Percentiles rank a stretch among this genome's conserved stretches.
These are phyloP conservation scores for Gephyroberyx darwinii DNA, from an alignment of 2,797 vertebrate species.

Conservation along the genomic window DNA sequence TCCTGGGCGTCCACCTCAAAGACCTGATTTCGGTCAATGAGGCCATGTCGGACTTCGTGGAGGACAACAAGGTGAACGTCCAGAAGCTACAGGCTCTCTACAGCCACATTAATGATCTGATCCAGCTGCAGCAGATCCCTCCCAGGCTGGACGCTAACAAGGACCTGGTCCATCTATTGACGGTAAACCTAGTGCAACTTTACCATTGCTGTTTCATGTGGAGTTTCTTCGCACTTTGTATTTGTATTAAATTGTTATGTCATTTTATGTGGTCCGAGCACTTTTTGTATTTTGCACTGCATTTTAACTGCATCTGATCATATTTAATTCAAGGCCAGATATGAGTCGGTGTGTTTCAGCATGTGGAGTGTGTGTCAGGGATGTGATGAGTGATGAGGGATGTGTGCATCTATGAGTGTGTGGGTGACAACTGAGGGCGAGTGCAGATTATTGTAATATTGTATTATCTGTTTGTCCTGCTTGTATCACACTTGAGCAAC, in stretches of 20 bases:
- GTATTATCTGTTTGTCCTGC: constrained; percentile 44
- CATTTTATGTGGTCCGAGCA: constrained; percentile 44
- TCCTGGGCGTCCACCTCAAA: constrained; percentile 95
- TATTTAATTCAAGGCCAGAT: constrained; percentile 50
- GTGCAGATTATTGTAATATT: constrained; percentile 69
- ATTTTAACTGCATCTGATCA: constrained; percentile 17
- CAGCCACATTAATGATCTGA: constrained; percentile 91
- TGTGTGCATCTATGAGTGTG: constrained; percentile 72
- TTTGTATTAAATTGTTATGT: constrained; percentile 15
- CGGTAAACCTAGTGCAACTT: constrained; percentile 75
- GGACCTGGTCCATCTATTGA: constrained; percentile 94
- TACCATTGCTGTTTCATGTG: background rate
- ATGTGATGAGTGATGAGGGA: constrained; percentile 66
- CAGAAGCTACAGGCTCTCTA: constrained; percentile 93
- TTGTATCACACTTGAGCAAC: constrained; percentile 59
- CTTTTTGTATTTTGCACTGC: no score
- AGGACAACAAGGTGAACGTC: constrained; percentile 91
- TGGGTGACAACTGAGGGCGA: constrained; percentile 68
- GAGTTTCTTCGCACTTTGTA: background rate
- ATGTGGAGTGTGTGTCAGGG: constrained; percentile 63
- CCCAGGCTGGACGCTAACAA: constrained; percentile 93
- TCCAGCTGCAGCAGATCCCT: constrained; percentile 91
- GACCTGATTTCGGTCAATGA: constrained; percentile 94
- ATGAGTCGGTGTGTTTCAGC: constrained; percentile 69
- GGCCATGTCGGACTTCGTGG: constrained; percentile 92